phyloP scores from a whole-genome alignment of 2,113 vertebrate species.

The Casuarius casuarius region DNA sequence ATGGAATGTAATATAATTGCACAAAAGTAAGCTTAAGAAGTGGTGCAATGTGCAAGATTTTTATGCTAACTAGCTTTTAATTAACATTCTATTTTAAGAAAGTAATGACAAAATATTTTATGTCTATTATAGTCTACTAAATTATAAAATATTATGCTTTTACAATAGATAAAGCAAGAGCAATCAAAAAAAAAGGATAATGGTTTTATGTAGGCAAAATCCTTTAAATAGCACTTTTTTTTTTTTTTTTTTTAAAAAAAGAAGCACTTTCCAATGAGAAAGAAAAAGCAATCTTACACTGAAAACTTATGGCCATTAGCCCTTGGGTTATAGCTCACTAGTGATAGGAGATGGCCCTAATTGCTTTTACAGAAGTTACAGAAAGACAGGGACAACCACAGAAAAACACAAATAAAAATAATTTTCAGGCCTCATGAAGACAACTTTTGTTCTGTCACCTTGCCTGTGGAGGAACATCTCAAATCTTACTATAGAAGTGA shows the following conservation, averaged over 20 bases:
- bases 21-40: not conserved
- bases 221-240: not conserved
- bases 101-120: not conserved
- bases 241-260: too few species aligned
- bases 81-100: not conserved
- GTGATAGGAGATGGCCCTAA: accelerated
- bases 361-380: not conserved
- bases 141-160: not conserved
- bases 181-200: not conserved
- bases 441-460: not conserved
- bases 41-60: not conserved
- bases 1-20: not conserved
- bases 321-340: not conserved
- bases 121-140: not conserved
- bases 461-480: not conserved
- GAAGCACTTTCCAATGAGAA: not conserved
- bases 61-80: not conserved
- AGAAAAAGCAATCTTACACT: not conserved
- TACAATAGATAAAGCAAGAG: not conserved
- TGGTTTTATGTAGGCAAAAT: not conserved
- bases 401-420: not conserved
- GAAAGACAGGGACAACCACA: not conserved
- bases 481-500: not conserved
- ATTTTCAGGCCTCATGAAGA: not conserved
- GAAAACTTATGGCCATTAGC: not conserved